Evolutionary conservation across 2,888 invertebrate species (phyloP), one percentile per base, ranked within the genome.

Genomic region (Mycalesis mineus): DNA sequence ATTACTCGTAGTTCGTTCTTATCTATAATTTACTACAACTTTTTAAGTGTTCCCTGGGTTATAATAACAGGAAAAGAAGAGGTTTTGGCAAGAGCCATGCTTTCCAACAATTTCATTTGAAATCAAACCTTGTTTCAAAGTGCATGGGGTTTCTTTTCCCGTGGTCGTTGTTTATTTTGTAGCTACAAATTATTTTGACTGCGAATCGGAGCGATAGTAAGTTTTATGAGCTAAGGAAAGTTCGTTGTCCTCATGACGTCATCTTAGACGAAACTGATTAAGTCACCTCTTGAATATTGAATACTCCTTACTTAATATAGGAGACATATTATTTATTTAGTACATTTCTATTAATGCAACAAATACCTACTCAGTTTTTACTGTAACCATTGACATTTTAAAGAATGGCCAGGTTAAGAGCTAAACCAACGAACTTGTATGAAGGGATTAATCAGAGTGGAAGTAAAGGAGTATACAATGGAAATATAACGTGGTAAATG

Each of bases 181-280:
- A 44, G 33, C 50, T 33, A 41, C 40, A 64, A 74, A 77, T 82
- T 85, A 82, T 84, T 86, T 83, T 84, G 84, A 77, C 80, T 83
- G 87, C 81, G 75, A 85, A 84, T 80, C 77, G 80, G 70, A 72
- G 71, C 73, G 72, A 77, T 75, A 70, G 73, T 69, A 73, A 79
- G 75, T 81, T 85, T 84, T 79, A 78, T 73, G 75, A 73, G 71
- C 65, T 48, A 64, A 60, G 62, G 52, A 54, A 71, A 71, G 86
- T 78, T 83, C 82, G 69, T 74, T 78, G 81, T 65, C 76, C 87
- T 62, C 68, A 59, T 84, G 84, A 84, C 82, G 84, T 84, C 83
- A 82, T 58, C 61, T 14, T 7, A 44, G 60, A 63, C 70, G 73
- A 74, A 73, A 76, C 45, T 15, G 31, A 41, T 14, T 14, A 36